Conservation (phyloP, 2,888 invertebrate genomes). For the Macrosoma leucophasiata region DNA sequence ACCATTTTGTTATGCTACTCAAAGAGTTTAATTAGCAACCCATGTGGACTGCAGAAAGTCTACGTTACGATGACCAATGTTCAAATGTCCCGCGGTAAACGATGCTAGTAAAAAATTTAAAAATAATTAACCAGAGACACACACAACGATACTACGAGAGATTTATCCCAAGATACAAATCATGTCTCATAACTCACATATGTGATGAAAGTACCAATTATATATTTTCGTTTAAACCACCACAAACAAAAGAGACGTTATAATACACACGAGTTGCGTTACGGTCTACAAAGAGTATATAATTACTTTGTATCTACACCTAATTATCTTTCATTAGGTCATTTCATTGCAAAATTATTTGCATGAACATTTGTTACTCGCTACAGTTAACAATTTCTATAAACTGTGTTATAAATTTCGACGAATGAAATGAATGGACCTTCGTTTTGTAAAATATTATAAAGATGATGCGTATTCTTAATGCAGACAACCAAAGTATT, state of each 20-base stretch:
- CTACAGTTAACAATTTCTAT: too few relatives aligned
- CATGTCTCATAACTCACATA: too few relatives aligned
- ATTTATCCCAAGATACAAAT: conserved; percentile 46
- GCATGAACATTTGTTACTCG: too few relatives aligned
- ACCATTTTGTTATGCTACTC: conserved; percentile 48
- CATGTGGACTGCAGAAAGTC: conserved; percentile 35
- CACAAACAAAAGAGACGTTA: too few relatives aligned
- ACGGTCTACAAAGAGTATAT: not conserved
- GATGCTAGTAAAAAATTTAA: conserved; percentile 44
- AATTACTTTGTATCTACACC: conserved; percentile 17
- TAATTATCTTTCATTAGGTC: conserved; percentile 35
- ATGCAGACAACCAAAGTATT: too few relatives aligned
- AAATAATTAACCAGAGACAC: conserved; percentile 39
- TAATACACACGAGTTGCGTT: too few relatives aligned
- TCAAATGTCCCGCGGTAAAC: conserved; percentile 55
- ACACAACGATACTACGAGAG: conserved; percentile 19
- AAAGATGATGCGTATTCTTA: too few relatives aligned
- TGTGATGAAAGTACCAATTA: too few relatives aligned
- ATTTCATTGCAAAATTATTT: conserved; percentile 35
- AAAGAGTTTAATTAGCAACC: conserved; percentile 39
- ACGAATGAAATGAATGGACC: too few relatives aligned
- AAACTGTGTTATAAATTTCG: too few relatives aligned
- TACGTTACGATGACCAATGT: conserved; percentile 47
- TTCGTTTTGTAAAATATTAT: too few relatives aligned
- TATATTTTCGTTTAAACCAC: too few relatives aligned